Evolutionary conservation across 2,113 vertebrate genomes (phyloP), one percentile per base, ranked within the genome.

Genomic region (Verasper variegatus): DNA sequence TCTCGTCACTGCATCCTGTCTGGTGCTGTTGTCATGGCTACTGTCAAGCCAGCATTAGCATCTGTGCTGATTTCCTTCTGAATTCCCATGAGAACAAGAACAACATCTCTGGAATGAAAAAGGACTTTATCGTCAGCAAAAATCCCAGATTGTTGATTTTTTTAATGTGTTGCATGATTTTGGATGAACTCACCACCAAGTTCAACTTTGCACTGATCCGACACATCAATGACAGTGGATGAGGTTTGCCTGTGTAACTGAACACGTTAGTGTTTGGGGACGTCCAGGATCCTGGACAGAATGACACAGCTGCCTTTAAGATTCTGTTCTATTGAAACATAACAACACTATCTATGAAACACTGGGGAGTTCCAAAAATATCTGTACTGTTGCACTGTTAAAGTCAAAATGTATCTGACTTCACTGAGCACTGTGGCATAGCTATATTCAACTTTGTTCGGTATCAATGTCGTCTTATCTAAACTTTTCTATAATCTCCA

Each of bases 21-120:
- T 71, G 56, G 26, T 51, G 12, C 20, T 71, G 18, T 49, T 60
- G 20, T 45, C 68, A 58, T 45, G 21, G 68, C 35, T 70, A 26
- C 17, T 70, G 23, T 58, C 55, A 26, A 70, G 1, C 23, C 54
- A 57, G 21, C 47, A 54, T 2, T 67, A 54, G 18, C n/a, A 54
- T 35, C 17, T 52, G 26, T 54, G 18, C 18, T 40, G n/a, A 42
- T 24, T 40, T 24, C 35, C 31, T 45, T 8, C 0, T 17, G 3
- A 20, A 20, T 51, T 51, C 15, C 18, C 17, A 51, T 17, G 12
- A 14, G 45, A 47, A 15, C 45, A 47, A 15, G 45, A 15, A 47
- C 45, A 2, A 24, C 24, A 24, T 24, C 24, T 24, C 24, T 24
- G 24, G 24, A 24, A 24, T 24, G 24, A 24, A 24, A 24, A 24